Evolutionary conservation across 2,797 vertebrate species (phyloP), one percentile per base, ranked within the genome.

Genomic region (Sebastes ruberrimus): DNA sequence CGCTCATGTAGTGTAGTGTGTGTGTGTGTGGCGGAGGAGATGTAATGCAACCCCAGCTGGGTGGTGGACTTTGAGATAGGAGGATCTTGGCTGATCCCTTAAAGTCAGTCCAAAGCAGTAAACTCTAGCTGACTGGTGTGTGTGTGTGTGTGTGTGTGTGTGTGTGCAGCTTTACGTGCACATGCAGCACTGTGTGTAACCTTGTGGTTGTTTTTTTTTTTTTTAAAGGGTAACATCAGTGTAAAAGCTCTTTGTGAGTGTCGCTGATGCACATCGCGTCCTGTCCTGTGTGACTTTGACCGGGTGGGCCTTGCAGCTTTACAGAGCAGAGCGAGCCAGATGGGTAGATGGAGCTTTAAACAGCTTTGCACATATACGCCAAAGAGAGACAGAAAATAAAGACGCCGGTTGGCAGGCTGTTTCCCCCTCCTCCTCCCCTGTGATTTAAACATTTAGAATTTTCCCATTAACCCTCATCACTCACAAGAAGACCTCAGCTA

Each of bases 211-310:
- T 8, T 49, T 46, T 46, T 46, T 42, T 25, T 23, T 32, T 80
- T 85, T 76, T 87, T 76, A 86, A 90, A 91, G 83, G 86, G 85
- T 71, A 62, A 76, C 25, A 59, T 74, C 71, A 20, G 84, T 42
- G 74, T 86, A 83, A 82, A 3, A 23, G 71, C 77, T 87, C 87
- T 87, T 84, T 88, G 82, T 76, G 81, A 86, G 81, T 64, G 86
- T 76, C 33, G 68, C 87, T 59, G 86, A 90, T 92, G 92, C 85
- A 75, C 86, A 86, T 87, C 22, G 66, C 76, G 91, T 92, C 49
- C 49, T 52, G 49, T 52, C 91, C 89, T 85, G 78, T 35, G 13
- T 93, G 93, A 94, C 93, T 93, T 94, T 94, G 93, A 93, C 88
- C 86, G 63, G 81, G 65, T 74, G 53, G 82, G 76, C 84, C 76